Conservation (phyloP, 2,113 vertebrate genomes). For the Stigmatopora nigra region DNA sequence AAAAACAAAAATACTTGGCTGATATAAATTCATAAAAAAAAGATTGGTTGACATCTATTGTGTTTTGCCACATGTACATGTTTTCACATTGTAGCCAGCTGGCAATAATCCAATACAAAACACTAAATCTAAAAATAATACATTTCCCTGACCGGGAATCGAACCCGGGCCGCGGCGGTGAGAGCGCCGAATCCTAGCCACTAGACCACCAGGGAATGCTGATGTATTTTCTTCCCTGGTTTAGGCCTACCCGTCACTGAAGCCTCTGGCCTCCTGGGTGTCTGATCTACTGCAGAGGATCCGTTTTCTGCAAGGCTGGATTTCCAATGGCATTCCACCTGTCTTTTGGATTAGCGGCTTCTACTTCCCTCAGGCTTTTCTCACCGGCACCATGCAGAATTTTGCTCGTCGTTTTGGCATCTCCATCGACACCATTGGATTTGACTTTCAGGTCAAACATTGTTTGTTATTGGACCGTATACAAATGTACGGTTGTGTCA, state of each 20-base stretch:
- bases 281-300: slow-evolving; percentile 78
- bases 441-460: slow-evolving; percentile 77
- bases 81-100: not conserved
- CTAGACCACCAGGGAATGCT: slow-evolving; percentile 61
- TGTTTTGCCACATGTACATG: no score
- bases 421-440: slow-evolving; percentile 82
- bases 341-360: slow-evolving; percentile 91
- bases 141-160: slow-evolving; percentile 55
- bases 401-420: slow-evolving; percentile 73
- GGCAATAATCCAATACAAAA: no score
- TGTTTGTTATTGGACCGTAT: not conserved
- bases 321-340: slow-evolving; percentile 71
- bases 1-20: no score
- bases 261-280: slow-evolving; percentile 86
- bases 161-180: slow-evolving; percentile 59
- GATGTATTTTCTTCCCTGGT: not conserved
- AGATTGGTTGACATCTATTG: no score
- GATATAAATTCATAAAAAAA: no score
- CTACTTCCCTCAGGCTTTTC: slow-evolving; percentile 90
- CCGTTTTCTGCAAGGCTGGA: slow-evolving; percentile 77
- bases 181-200: slow-evolving; percentile 63
- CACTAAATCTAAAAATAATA: not conserved
- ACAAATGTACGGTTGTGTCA: not conserved
- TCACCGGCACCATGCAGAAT: slow-evolving; percentile 87
- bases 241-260: slow-evolving; percentile 82